Percentiles rank a stretch among this genome's conserved stretches.
phyloP scores from a whole-genome alignment of 2,888 invertebrate species.

The Rhodophaea formosa region DNA sequence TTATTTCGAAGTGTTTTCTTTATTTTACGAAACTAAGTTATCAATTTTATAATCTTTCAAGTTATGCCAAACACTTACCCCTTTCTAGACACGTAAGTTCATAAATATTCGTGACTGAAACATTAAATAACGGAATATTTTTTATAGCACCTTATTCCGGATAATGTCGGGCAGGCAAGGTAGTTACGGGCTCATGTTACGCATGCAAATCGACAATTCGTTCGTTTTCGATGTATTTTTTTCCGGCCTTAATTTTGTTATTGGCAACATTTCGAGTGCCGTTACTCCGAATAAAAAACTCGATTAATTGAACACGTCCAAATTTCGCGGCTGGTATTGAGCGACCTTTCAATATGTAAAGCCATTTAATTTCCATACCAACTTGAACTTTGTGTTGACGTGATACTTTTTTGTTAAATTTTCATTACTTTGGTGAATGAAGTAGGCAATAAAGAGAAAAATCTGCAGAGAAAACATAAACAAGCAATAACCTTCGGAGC shows the following conservation, averaged over 20 bases:
- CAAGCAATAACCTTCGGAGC: constrained; percentile 47
- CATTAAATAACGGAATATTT: constrained; percentile 45
- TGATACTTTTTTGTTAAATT: neutral
- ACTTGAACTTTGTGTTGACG: neutral
- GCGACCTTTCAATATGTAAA: constrained; percentile 12
- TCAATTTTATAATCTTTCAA: neutral
- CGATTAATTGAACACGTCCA: constrained; percentile 23
- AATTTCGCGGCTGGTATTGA: constrained; percentile 14
- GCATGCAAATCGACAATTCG: constrained; percentile 62
- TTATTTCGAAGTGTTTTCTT: neutral
- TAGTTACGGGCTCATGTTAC: constrained; percentile 57
- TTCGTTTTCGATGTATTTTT: constrained; percentile 42
- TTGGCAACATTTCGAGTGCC: constrained; percentile 42
- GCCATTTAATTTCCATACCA: constrained; percentile 8
- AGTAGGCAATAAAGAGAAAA: neutral
- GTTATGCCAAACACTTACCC: neutral
- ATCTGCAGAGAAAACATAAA: constrained; percentile 39
- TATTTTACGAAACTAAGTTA: neutral
- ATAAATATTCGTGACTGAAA: constrained; percentile 32
- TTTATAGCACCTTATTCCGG: constrained; percentile 54
- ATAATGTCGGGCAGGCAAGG: constrained; percentile 53
- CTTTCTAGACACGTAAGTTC: constrained; percentile 1
- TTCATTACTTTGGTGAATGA: neutral
- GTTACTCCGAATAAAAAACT: constrained; percentile 34
- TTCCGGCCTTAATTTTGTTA: constrained; percentile 54